Percentiles rank a stretch among this genome's conserved stretches.
These are phyloP conservation scores for Brachionus plicatilis DNA, from an alignment of 1,140 invertebrate species.

Conservation along the genomic window DNA sequence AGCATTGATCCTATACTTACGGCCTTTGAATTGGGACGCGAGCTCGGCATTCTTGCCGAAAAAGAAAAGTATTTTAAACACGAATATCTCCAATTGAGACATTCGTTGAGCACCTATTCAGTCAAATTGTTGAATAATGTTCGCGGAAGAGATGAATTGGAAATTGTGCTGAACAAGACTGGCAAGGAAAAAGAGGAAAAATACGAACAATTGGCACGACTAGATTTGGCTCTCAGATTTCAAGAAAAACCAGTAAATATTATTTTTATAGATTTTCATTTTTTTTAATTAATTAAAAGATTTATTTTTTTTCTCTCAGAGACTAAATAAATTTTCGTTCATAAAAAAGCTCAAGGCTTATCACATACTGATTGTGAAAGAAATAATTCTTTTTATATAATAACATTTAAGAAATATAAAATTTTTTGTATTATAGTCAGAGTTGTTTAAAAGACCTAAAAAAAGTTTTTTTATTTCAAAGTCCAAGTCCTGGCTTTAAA, in stretches of 20 bases:
- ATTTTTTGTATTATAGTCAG: too few relatives aligned
- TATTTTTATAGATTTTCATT: too few relatives aligned
- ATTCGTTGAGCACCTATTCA: conserved; percentile 57
- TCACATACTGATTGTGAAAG: too few relatives aligned
- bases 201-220: conserved; percentile 51
- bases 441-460: too few relatives aligned
- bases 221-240: conserved; percentile 52
- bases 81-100: conserved; percentile 59
- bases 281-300: too few relatives aligned
- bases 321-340: too few relatives aligned
- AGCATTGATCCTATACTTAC: conserved; percentile 64
- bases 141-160: conserved; percentile 50
- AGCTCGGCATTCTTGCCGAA: conserved; percentile 52
- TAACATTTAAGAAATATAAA: too few relatives aligned
- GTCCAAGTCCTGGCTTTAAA: too few relatives aligned
- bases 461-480: too few relatives aligned
- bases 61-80: conserved; percentile 43
- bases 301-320: too few relatives aligned
- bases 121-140: conserved; percentile 52
- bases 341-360: too few relatives aligned
- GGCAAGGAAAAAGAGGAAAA: conserved; percentile 46
- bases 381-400: too few relatives aligned
- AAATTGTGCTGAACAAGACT: conserved; percentile 50
- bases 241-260: conserved; percentile 46
- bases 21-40: conserved; percentile 61